Conservation (phyloP, 1,140 invertebrate genomes). For the Teleopsis dalmanni region DNA sequence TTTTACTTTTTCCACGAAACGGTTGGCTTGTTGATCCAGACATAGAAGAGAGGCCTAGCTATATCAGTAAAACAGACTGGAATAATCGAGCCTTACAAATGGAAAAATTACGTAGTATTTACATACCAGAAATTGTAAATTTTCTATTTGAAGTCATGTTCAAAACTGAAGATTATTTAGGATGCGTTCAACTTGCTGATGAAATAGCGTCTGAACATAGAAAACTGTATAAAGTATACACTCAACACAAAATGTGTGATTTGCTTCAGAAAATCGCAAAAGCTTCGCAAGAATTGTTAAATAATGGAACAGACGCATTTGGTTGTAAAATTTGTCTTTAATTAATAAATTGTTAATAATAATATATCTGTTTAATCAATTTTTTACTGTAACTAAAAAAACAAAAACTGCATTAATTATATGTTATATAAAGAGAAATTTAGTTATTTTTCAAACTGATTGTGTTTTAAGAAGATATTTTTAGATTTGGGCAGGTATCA, state of each 20-base stretch:
- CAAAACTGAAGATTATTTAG: slow-evolving; percentile 63
- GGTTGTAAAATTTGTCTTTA: slow-evolving; percentile 46
- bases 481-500: too few species aligned
- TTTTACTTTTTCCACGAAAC: slow-evolving; percentile 78
- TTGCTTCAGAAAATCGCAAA: slow-evolving; percentile 71
- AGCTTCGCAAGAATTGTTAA: slow-evolving; percentile 65
- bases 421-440: too few species aligned
- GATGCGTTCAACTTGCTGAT: slow-evolving; percentile 73
- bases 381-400: too few species aligned
- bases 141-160: slow-evolving; percentile 74
- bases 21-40: slow-evolving; percentile 79
- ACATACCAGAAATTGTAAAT: slow-evolving; percentile 75
- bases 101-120: slow-evolving; percentile 65
- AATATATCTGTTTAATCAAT: too few species aligned
- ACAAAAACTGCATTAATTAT: too few species aligned
- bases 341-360: too few species aligned
- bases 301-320: slow-evolving; percentile 65
- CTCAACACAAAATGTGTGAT: slow-evolving; percentile 65
- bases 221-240: slow-evolving; percentile 71
- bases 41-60: slow-evolving; percentile 24
- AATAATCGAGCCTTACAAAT: slow-evolving; percentile 53
- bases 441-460: too few species aligned
- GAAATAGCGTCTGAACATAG: slow-evolving; percentile 69
- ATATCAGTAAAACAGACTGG: slow-evolving; percentile 25
- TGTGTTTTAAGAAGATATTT: too few species aligned